Percentiles rank a stretch among this genome's conserved stretches.
Evolutionary conservation across 2,113 vertebrate species (phyloP).

Genomic region (Crotophaga sulcirostris): DNA sequence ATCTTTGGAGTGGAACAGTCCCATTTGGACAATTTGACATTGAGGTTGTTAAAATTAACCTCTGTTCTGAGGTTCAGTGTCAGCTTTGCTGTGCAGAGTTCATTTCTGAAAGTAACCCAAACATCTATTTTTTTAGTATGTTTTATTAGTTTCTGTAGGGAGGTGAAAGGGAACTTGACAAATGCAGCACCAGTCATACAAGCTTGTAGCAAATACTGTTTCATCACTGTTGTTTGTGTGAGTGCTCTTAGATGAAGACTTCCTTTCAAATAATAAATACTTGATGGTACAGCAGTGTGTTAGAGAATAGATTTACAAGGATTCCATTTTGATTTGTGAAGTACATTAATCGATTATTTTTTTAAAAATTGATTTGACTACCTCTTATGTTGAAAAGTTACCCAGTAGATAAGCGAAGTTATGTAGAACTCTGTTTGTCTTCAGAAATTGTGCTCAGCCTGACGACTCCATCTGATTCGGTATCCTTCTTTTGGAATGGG

Average conservation of each 20-base stretch:
- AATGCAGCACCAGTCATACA: neutral
- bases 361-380: neutral
- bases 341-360: neutral
- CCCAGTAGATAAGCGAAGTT: neutral
- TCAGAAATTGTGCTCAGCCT: neutral
- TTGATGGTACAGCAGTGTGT: neutral
- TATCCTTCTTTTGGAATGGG: neutral
- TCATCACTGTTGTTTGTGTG: neutral
- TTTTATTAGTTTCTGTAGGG: neutral
- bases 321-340: neutral
- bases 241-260: neutral
- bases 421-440: neutral
- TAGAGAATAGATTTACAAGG: neutral
- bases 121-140: neutral
- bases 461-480: neutral
- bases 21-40: neutral
- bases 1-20: neutral
- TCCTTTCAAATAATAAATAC: neutral
- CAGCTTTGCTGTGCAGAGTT: neutral
- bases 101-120: neutral
- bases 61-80: neutral
- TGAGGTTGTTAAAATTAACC: neutral
- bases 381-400: neutral
- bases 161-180: neutral
- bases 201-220: neutral